Percentiles rank a stretch among this genome's conserved stretches.
These are phyloP conservation scores for Brachyalestes nurse DNA, from an alignment of 2,797 vertebrate genomes.

Conservation along the genomic window DNA sequence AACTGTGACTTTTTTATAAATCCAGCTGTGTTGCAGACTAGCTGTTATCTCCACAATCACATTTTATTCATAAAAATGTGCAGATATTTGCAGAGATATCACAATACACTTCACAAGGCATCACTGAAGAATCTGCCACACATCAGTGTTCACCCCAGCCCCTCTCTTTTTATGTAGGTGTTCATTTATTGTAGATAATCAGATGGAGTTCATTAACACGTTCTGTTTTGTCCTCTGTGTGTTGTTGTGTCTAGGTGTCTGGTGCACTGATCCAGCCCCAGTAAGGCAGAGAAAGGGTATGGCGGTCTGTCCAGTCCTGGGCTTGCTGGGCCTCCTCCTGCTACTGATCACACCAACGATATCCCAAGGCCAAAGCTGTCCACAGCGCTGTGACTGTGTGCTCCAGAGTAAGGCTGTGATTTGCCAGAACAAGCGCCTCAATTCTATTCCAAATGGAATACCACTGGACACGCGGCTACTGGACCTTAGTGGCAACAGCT, in stretches of 20 bases:
- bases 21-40: too few species aligned
- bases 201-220: neutral
- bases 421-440: constrained; percentile 88
- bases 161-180: neutral
- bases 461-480: constrained; percentile 87
- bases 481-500: constrained; percentile 92
- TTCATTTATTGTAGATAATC: neutral
- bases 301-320: constrained; percentile 75
- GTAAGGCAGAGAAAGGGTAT: constrained; percentile 73
- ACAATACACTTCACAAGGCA: too few species aligned
- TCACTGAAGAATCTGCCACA: too few species aligned
- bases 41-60: too few species aligned
- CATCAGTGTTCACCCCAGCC: neutral
- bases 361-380: constrained; percentile 80
- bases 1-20: too few species aligned
- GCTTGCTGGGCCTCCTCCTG: constrained; percentile 73
- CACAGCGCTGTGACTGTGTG: constrained; percentile 90
- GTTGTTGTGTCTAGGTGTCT: constrained; percentile 73
- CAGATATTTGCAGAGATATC: too few species aligned
- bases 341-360: constrained; percentile 74
- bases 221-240: neutral
- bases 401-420: constrained; percentile 81
- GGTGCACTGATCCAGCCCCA: constrained; percentile 76
- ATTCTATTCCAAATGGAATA: constrained; percentile 89
- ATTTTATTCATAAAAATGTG: too few species aligned